Percentiles rank a stretch among this genome's conserved stretches.
phyloP scores from a whole-genome alignment of 2,113 vertebrate genomes.

The Dicaeum eximium region DNA sequence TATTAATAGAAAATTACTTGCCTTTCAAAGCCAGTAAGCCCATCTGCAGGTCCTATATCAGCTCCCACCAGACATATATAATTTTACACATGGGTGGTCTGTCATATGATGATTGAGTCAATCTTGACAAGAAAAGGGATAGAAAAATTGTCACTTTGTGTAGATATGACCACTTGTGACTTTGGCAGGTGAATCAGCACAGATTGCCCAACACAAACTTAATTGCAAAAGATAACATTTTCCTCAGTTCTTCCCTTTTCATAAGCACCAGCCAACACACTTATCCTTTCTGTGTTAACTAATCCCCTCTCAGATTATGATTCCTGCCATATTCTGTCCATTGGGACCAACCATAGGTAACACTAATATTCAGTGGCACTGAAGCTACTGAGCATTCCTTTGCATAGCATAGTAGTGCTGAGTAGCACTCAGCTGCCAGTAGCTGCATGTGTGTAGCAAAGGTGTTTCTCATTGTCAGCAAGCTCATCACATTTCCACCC shows the following conservation, averaged over 20 bases:
- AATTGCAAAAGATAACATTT: background rate
- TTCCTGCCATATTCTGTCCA: background rate
- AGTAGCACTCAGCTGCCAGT: background rate
- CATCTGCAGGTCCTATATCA: slow-evolving; percentile 17
- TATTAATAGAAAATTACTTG: slow-evolving; percentile 35
- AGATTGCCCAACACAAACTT: background rate
- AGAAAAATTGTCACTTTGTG: slow-evolving; percentile 20
- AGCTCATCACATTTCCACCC: background rate
- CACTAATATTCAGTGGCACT: background rate
- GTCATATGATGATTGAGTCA: slow-evolving; percentile 40
- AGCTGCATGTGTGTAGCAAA: too few species aligned
- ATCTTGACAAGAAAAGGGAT: slow-evolving; percentile 44
- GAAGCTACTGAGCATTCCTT: background rate
- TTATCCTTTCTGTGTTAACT: background rate
- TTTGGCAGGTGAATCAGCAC: background rate
- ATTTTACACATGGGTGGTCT: slow-evolving; percentile 31
- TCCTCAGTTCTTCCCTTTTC: background rate
- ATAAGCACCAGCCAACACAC: background rate
- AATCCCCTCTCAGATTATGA: background rate
- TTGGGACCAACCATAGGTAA: background rate
- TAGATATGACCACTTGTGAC: slow-evolving; percentile 29
- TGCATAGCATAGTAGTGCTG: background rate
- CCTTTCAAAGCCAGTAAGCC: slow-evolving; percentile 13
- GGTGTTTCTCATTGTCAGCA: background rate
- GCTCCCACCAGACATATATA: background rate